A percentile compares a stretch with the other conserved stretches of the same genome.
Conservation (phyloP, 1,140 invertebrate species). For the Hormaphis cornu region DNA sequence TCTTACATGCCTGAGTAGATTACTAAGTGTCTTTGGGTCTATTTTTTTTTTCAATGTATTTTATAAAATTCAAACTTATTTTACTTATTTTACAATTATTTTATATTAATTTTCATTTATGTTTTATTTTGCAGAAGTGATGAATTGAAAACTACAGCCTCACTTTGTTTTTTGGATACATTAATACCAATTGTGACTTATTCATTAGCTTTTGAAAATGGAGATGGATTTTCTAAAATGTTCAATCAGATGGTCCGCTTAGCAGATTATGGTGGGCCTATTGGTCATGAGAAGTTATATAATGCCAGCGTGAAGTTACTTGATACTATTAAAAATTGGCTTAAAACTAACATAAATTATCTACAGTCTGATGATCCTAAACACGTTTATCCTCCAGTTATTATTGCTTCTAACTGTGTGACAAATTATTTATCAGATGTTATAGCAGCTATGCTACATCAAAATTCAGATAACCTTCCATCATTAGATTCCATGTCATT, state of each 20-base stretch:
- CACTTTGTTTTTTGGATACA: conserved; percentile 17
- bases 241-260: conserved; percentile 74
- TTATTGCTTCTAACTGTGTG: conserved; percentile 17
- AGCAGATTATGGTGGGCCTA: conserved; percentile 66
- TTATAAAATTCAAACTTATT: not conserved
- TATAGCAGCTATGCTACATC: not conserved
- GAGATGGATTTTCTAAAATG: conserved; percentile 70
- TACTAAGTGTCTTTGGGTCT: too few species aligned
- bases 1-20: too few species aligned
- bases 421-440: conserved; percentile 11
- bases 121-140: not conserved
- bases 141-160: not conserved
- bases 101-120: not conserved
- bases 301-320: conserved; percentile 46
- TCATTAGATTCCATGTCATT: conserved; percentile 11
- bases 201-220: conserved; percentile 38
- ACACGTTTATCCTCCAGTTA: not conserved
- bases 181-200: conserved; percentile 27
- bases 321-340: conserved; percentile 16
- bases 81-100: not conserved
- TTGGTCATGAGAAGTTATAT: conserved; percentile 69
- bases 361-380: not conserved
- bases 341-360: not conserved
- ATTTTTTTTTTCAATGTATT: too few species aligned
- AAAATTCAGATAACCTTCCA: not conserved